Evolutionary conservation across 2,888 invertebrate species (phyloP).

Genomic region (Cephonodes hylas): DNA sequence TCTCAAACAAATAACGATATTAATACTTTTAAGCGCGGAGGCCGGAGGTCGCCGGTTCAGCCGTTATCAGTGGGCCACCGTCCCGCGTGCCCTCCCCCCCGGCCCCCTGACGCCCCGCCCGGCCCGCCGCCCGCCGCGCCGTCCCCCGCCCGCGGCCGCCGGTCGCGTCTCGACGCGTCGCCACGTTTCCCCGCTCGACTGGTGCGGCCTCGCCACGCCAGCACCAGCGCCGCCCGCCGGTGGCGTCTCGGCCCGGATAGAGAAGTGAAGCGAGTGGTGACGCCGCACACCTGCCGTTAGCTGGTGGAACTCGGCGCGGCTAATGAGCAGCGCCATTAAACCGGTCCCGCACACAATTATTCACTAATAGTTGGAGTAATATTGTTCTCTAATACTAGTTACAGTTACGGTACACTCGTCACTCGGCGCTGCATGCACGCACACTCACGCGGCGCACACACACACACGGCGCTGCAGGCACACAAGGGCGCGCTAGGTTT

Average conservation of each 20-base stretch:
- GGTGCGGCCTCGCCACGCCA: not conserved
- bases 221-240: too few relatives aligned
- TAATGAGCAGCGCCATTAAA: not conserved
- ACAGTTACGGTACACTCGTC: not conserved
- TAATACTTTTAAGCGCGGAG: slow-evolving; percentile 54
- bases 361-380: slow-evolving; percentile 5
- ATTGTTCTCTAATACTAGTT: slow-evolving; percentile 3
- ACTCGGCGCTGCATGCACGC: not conserved
- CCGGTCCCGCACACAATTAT: not conserved
- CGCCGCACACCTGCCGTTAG: not conserved
- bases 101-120: slow-evolving; percentile 11
- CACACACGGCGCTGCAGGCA: not conserved
- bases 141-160: not conserved
- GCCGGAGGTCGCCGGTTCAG: slow-evolving; percentile 58
- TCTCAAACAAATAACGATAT: slow-evolving; percentile 55
- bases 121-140: not conserved
- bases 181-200: not conserved
- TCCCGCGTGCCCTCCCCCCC: slow-evolving; percentile 20
- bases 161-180: not conserved
- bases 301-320: not conserved
- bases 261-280: too few relatives aligned
- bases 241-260: too few relatives aligned
- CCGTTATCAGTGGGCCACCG: slow-evolving; percentile 46
- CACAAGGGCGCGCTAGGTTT: not conserved
- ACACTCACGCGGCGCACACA: not conserved